A percentile compares a stretch with the other conserved stretches of the same genome.
Conservation (phyloP, 2,113 vertebrate species). For the Arvicanthis niloticus region DNA sequence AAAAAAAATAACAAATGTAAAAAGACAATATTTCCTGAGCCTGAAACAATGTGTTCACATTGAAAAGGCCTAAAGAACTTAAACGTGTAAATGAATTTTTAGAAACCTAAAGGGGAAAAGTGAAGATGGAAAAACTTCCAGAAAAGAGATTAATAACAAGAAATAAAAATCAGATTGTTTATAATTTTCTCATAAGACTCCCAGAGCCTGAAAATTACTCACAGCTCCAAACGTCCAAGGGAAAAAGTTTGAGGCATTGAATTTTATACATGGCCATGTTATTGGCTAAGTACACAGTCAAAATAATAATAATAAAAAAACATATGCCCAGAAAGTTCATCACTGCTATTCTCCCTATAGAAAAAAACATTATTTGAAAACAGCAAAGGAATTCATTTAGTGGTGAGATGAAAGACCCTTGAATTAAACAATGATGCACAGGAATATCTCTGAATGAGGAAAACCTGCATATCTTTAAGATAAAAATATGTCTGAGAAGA, state of each 20-base stretch:
- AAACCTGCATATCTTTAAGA: background rate
- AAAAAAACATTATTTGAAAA: background rate
- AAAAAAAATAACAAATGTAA: constrained; percentile 19
- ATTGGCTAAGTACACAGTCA: background rate
- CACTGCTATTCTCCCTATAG: background rate
- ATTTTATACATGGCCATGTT: background rate
- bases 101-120: constrained; percentile 1
- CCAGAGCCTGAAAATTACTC: background rate
- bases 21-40: background rate
- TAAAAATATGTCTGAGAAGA: background rate
- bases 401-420: background rate
- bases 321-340: background rate
- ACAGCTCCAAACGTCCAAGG: constrained; percentile 18
- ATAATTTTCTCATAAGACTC: background rate
- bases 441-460: background rate
- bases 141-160: background rate
- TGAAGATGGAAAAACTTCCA: background rate
- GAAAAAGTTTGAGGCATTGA: constrained; percentile 18
- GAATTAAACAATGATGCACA: background rate
- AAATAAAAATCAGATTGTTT: background rate
- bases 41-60: background rate
- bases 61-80: background rate
- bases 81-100: background rate
- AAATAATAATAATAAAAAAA: background rate
- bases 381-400: background rate